These are phyloP conservation scores for Datnioides undecimradiatus DNA, from an alignment of 2,113 vertebrate species.

Conservation along the genomic window DNA sequence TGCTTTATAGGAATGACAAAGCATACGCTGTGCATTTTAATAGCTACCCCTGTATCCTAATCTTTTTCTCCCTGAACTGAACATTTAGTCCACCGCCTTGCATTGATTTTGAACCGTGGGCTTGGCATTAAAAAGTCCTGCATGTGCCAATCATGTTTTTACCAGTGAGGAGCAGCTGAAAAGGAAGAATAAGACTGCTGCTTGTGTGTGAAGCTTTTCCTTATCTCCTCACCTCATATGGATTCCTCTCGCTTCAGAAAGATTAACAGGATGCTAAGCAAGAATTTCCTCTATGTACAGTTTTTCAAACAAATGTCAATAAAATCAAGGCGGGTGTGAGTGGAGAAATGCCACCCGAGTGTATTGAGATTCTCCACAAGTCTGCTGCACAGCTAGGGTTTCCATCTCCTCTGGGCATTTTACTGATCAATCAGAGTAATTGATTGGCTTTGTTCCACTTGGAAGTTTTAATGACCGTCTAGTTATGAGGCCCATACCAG, in stretches of 20 bases:
- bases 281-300: slow-evolving; percentile 64
- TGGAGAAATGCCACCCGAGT: slow-evolving; percentile 60
- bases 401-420: slow-evolving; percentile 64
- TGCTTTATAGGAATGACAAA: slow-evolving; percentile 70
- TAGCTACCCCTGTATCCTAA: slow-evolving; percentile 67
- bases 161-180: slow-evolving; percentile 51
- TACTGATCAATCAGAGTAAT: slow-evolving; percentile 75
- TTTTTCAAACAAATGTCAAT: slow-evolving; percentile 75
- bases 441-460: slow-evolving; percentile 69
- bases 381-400: slow-evolving; percentile 35
- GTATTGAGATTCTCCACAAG: slow-evolving; percentile 60
- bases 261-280: slow-evolving; percentile 69
- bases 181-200: slow-evolving; percentile 51
- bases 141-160: slow-evolving; percentile 69
- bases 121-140: slow-evolving; percentile 59
- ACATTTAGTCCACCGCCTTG: slow-evolving; percentile 62
- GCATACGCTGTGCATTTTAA: slow-evolving; percentile 70
- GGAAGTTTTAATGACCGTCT: slow-evolving; percentile 67
- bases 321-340: slow-evolving; percentile 52
- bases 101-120: slow-evolving; percentile 64
- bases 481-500: slow-evolving; percentile 56
- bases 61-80: slow-evolving; percentile 67
- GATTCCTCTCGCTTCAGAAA: slow-evolving; percentile 60
- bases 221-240: slow-evolving; percentile 73
- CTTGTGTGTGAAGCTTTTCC: slow-evolving; percentile 50